Conservation (phyloP, 2,888 invertebrate genomes). For the Macaria notata region DNA sequence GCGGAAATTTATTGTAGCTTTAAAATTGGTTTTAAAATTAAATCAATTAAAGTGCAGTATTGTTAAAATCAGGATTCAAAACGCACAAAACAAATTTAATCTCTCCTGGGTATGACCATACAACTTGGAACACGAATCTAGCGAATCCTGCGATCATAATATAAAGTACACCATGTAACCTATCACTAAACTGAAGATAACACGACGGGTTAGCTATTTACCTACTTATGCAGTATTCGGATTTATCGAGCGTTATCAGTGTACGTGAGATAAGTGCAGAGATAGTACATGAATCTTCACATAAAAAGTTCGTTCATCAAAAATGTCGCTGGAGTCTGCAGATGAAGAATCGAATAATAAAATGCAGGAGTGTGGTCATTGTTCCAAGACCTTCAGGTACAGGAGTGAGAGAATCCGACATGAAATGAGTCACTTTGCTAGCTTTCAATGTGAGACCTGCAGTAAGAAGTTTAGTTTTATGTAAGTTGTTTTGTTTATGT, state of each 20-base stretch:
- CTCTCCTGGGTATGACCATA: too few relatives aligned
- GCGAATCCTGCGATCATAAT: too few relatives aligned
- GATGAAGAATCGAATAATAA: slow-evolving; percentile 17
- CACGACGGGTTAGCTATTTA: too few relatives aligned
- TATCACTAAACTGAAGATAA: too few relatives aligned
- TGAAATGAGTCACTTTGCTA: slow-evolving; percentile 65
- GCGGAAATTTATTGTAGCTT: too few relatives aligned
- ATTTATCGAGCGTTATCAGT: slow-evolving; percentile 9
- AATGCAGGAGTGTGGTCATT: slow-evolving; percentile 53
- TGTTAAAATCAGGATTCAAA: too few relatives aligned
- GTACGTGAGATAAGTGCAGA: slow-evolving; percentile 14
- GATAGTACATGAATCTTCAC: slow-evolving; percentile 4
- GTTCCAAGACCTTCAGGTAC: slow-evolving; percentile 66
- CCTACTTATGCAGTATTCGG: neutral
- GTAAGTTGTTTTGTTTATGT: slow-evolving; percentile 57
- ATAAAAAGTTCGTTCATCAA: slow-evolving; percentile 1
- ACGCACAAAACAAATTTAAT: too few relatives aligned
- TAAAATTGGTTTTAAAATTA: too few relatives aligned
- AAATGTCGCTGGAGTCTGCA: slow-evolving; percentile 19
- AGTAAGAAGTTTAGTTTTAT: slow-evolving; percentile 72
- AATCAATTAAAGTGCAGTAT: too few relatives aligned
- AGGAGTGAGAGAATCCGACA: slow-evolving; percentile 71
- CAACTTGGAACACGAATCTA: too few relatives aligned
- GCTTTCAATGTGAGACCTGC: slow-evolving; percentile 67
- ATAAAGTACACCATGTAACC: too few relatives aligned